These are phyloP conservation scores for Pimephales promelas DNA, from an alignment of 2,113 vertebrate species.

Conservation along the genomic window DNA sequence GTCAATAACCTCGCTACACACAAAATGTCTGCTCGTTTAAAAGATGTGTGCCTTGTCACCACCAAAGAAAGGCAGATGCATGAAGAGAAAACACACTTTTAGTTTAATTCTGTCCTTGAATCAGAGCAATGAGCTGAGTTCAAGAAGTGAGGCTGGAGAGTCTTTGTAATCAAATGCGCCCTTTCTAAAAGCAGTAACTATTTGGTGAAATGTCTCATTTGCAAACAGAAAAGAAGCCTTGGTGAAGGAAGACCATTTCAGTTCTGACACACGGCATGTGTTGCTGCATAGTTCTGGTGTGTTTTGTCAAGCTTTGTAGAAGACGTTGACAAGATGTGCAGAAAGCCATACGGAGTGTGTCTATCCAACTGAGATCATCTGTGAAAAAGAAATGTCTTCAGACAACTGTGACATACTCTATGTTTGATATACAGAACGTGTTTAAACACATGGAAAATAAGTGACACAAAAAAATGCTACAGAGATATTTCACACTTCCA, in stretches of 20 bases:
- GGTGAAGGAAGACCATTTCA: conserved; percentile 15
- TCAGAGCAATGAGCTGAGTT: conserved; percentile 36
- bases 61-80: conserved; percentile 47
- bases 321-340: conserved; percentile 41
- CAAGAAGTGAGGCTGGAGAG: conserved; percentile 35
- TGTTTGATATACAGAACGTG: background rate
- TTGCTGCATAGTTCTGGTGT: conserved; percentile 9
- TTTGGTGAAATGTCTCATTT: background rate
- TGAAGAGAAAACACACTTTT: conserved; percentile 43
- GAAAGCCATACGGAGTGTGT: conserved; percentile 52
- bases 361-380: conserved; percentile 42
- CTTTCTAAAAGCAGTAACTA: background rate
- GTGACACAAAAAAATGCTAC: background rate
- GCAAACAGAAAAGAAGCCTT: conserved; percentile 6
- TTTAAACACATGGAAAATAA: background rate
- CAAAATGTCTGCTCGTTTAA: conserved; percentile 43
- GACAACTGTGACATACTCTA: background rate
- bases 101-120: conserved; percentile 48
- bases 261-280: conserved; percentile 49
- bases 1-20: conserved; percentile 15
- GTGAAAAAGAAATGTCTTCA: conserved; percentile 17
- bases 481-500: background rate
- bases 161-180: background rate
- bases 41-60: conserved; percentile 37
- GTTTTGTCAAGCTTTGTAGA: conserved; percentile 29